These are phyloP conservation scores for Plectrocnemia conspersa DNA, from an alignment of 1,140 invertebrate species.

Conservation along the genomic window DNA sequence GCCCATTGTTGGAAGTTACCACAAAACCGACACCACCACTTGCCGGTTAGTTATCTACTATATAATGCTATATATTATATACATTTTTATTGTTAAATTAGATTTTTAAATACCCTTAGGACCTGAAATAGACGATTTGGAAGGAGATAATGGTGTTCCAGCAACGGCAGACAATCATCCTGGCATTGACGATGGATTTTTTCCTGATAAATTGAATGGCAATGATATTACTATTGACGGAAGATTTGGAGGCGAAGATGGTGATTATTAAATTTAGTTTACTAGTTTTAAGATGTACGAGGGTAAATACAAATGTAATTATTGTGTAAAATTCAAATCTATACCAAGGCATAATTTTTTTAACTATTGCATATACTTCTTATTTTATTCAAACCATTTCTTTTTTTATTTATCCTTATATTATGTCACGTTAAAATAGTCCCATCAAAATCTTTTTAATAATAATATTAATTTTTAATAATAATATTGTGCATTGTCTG, in stretches of 20 bases:
- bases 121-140: conserved; percentile 29
- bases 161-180: conserved; percentile 27
- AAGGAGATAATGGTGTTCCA: conserved; percentile 16
- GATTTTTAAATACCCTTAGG: conserved; percentile 15
- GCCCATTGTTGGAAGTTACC: conserved; percentile 24
- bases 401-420: neutral
- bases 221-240: conserved; percentile 5
- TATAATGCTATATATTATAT: conserved; percentile 1
- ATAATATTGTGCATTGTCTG: too few species aligned
- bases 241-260: conserved; percentile 14
- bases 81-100: conserved; percentile 9
- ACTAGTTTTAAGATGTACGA: neutral
- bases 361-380: neutral
- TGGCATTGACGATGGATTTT: conserved; percentile 54
- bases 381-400: neutral
- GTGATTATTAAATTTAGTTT: neutral
- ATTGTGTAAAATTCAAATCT: neutral
- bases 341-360: neutral
- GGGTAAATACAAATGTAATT: neutral
- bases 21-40: conserved; percentile 22
- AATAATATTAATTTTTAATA: too few species aligned
- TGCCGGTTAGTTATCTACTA: conserved; percentile 18
- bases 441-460: too few species aligned
- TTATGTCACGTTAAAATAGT: neutral
- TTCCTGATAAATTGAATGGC: conserved; percentile 28